Percentiles rank a stretch among this genome's conserved stretches.
phyloP scores from a whole-genome alignment of 2,888 invertebrate genomes.

The Gerris lacustris region DNA sequence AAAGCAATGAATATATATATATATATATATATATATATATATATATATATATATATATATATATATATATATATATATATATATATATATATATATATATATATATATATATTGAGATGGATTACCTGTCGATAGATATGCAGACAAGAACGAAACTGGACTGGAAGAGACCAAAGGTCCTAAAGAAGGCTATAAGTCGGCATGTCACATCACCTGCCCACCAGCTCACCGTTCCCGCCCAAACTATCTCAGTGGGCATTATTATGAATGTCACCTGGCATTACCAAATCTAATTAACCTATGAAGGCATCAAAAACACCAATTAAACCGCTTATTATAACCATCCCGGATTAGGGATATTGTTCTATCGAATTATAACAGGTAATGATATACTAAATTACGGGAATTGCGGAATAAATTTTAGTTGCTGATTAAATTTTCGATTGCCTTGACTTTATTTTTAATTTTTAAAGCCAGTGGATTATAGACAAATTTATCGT shows the following conservation, averaged over 20 bases:
- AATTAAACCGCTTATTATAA: neutral
- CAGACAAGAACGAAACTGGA: slow-evolving; percentile 80
- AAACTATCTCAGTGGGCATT: slow-evolving; percentile 84
- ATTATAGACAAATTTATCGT: no score
- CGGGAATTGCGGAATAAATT: no score
- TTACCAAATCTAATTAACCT: slow-evolving; percentile 4
- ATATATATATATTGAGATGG: neutral
- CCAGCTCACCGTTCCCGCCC: slow-evolving; percentile 80
- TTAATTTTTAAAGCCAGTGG: no score
- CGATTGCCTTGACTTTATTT: no score
- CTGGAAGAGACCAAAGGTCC: slow-evolving; percentile 73
- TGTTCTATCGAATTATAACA: no score
- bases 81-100: slow-evolving; percentile 1
- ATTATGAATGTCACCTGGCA: slow-evolving; percentile 67
- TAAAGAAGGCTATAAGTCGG: slow-evolving; percentile 72
- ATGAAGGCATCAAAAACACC: slow-evolving; percentile 7
- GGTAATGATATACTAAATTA: no score
- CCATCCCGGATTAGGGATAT: no score
- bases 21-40: no score
- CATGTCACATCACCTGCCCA: slow-evolving; percentile 72
- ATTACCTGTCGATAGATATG: slow-evolving; percentile 74
- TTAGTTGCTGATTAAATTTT: no score
- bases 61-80: no score
- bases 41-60: no score
- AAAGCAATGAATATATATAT: no score